A percentile compares a stretch with the other conserved stretches of the same genome.
Evolutionary conservation across 2,888 invertebrate species (phyloP).

Genomic region (Matsumyia berberina): DNA sequence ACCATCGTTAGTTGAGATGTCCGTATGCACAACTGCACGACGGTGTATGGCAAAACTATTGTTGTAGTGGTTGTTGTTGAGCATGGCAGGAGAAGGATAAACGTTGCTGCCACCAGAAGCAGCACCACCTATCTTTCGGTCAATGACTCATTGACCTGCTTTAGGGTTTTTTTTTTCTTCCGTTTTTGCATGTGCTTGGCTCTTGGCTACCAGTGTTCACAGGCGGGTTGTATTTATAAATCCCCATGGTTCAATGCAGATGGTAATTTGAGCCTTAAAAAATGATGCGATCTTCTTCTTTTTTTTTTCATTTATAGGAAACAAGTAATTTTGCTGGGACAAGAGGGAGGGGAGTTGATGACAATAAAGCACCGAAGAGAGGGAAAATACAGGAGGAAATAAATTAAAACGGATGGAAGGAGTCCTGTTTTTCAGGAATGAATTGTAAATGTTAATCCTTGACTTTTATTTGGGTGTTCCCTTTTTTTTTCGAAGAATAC

Average conservation of each 20-base stretch:
- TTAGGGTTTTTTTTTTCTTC: constrained; percentile 41
- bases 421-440: constrained; percentile 54
- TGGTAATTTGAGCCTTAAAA: constrained; percentile 68
- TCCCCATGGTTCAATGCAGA: constrained; percentile 63
- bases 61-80: constrained; percentile 38
- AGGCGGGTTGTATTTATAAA: constrained; percentile 44
- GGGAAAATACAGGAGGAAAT: constrained; percentile 30
- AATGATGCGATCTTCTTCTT: neutral
- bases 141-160: constrained; percentile 76
- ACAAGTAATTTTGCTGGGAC: constrained; percentile 31
- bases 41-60: constrained; percentile 39
- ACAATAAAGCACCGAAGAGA: constrained; percentile 24
- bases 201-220: constrained; percentile 57
- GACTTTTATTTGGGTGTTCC: constrained; percentile 68
- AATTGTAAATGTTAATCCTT: constrained; percentile 73
- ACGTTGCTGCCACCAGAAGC: constrained; percentile 27
- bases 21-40: constrained; percentile 33
- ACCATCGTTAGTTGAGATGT: constrained; percentile 30
- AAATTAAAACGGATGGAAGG: constrained; percentile 57
- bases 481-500: neutral
- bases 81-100: constrained; percentile 21
- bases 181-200: constrained; percentile 33
- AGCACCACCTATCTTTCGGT: constrained; percentile 73
- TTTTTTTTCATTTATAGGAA: constrained; percentile 33
- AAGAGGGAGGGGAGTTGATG: constrained; percentile 21